phyloP scores from a whole-genome alignment of 2,888 invertebrate genomes.

The Pseudococcus viburni region DNA sequence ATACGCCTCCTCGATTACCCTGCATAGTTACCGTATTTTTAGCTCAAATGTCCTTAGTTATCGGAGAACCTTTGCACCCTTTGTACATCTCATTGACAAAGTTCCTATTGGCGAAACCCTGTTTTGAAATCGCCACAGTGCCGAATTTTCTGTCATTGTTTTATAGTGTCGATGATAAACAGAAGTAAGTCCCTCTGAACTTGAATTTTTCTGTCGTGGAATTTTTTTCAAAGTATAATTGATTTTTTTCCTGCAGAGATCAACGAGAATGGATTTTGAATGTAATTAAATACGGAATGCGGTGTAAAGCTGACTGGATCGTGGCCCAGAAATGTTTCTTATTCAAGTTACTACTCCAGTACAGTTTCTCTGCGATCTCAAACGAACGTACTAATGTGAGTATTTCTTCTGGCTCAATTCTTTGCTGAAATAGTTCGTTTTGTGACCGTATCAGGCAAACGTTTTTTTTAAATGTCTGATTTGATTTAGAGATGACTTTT shows the following conservation, averaged over 20 bases:
- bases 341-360: constrained; percentile 84
- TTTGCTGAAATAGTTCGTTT: too few species aligned
- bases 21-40: constrained; percentile 80
- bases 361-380: constrained; percentile 77
- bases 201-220: not conserved
- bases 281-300: constrained; percentile 83
- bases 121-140: constrained; percentile 83
- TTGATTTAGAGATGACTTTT: too few species aligned
- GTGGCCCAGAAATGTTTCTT: constrained; percentile 79
- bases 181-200: not conserved
- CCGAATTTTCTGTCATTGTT: constrained; percentile 91
- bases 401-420: not conserved
- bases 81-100: constrained; percentile 85
- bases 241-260: not conserved
- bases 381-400: constrained; percentile 76
- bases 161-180: constrained; percentile 66
- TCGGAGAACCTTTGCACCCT: constrained; percentile 82
- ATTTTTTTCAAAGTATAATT: not conserved
- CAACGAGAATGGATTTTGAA: constrained; percentile 80
- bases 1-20: constrained; percentile 74
- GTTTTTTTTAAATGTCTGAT: not conserved
- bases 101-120: constrained; percentile 84
- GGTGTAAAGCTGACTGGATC: constrained; percentile 81
- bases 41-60: constrained; percentile 79
- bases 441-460: too few species aligned